Base-by-base conservation (phyloP, 2,888 invertebrate species). In the Deilephila porcellus region DNA sequence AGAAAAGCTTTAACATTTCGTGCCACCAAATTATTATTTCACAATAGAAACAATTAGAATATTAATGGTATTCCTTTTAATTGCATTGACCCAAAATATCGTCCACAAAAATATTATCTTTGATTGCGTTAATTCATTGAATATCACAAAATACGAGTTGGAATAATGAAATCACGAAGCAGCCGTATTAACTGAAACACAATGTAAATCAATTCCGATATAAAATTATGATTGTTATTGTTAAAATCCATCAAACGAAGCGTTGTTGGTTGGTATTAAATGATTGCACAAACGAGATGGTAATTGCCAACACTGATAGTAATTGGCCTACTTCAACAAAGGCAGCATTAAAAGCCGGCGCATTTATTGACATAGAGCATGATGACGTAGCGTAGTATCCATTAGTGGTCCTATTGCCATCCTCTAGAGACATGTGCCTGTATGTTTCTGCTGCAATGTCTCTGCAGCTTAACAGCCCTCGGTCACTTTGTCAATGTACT, bases 261-360 rank as follows among this genome's bases (percentile, higher is more conserved):
- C 72, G 74, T 78, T 62, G 75, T 76, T 79, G 70, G 56, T n/a
- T 74, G 70, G 62, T 25, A 72, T 71, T 56, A 52, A 62, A 74
- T 71, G 76, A 81, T 82, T 79, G 80, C 84, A 82, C 78, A 80
- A 83, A 85, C 81, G 82, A 76, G 76, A 77, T 79, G 79, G 80
- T 89, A 86, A 90, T 88, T 86, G 84, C 85, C 83, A 81, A 81
- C 79, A 81, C 78, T 83, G 84, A 83, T 88, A 86, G 89, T 90
- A 90, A 92, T 90, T 91, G 88, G 84, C 84, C 85, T 87, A 88
- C 86, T 90, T 88, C 86, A 91, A 90, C 88, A 92, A 91, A 88
- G 86, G 87, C 83, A 83, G 81, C 86, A 89, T 90, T 91, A 89
- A 91, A 91, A 88, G 90, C 88, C 82, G 77, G 83, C 82, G 83